Conservation (phyloP, 2,888 invertebrate genomes). For the Argynnis bischoffii region DNA sequence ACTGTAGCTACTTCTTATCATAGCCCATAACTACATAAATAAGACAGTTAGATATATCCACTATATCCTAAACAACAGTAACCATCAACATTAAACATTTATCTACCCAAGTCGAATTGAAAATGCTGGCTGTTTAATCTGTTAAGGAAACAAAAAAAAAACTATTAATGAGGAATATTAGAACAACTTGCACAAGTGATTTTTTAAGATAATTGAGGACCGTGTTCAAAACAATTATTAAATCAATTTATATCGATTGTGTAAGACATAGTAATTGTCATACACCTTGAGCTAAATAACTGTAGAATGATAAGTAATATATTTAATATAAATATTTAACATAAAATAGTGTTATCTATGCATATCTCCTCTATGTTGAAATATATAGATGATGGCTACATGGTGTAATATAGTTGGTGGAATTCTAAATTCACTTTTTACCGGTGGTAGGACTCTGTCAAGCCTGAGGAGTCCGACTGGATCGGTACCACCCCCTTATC, state of each 20-base stretch:
- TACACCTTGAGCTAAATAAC: slow-evolving; percentile 20
- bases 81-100: background rate
- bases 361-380: slow-evolving; percentile 2
- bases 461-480: too few relatives aligned
- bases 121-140: too few relatives aligned
- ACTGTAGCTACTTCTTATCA: too few relatives aligned
- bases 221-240: background rate
- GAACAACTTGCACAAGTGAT: background rate
- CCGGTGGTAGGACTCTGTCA: too few relatives aligned
- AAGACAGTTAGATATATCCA: too few relatives aligned
- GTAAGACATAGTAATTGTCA: slow-evolving; percentile 1
- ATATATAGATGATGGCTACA: background rate
- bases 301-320: slow-evolving; percentile 3
- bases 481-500: too few relatives aligned
- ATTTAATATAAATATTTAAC: slow-evolving; percentile 10
- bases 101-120: too few relatives aligned
- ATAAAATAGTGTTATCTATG: slow-evolving; percentile 7
- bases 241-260: slow-evolving; percentile 11
- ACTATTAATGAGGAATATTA: background rate
- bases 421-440: too few relatives aligned
- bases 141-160: too few relatives aligned
- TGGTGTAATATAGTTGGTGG: background rate
- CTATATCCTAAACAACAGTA: too few relatives aligned
- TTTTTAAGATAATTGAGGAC: background rate
- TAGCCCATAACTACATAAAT: too few relatives aligned